phyloP scores from a whole-genome alignment of 2,888 invertebrate species.

The Pandemis heparana region DNA sequence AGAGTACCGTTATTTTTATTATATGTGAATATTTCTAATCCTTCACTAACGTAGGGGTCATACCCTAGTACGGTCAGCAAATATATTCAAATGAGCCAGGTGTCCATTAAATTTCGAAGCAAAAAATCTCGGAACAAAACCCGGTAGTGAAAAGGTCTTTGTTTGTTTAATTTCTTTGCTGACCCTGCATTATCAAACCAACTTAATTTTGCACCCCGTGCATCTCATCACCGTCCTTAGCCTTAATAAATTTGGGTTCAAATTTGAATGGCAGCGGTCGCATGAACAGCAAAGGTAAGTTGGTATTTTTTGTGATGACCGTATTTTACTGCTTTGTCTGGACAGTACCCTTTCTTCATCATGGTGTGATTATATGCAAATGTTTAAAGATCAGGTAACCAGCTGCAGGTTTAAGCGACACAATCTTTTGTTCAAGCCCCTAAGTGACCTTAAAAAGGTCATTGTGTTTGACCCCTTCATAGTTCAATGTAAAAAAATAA shows the following conservation, averaged over 20 bases:
- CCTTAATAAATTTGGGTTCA: neutral
- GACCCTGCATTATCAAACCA: constrained; percentile 56
- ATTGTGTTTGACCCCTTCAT: constrained; percentile 1
- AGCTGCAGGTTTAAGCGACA: constrained; percentile 58
- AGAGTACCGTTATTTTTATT: too few species aligned
- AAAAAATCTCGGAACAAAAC: constrained; percentile 57
- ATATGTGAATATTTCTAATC: constrained; percentile 16
- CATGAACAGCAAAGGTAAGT: neutral
- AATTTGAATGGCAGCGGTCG: neutral
- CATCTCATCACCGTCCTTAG: neutral
- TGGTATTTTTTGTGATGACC: constrained; percentile 26
- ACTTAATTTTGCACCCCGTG: neutral
- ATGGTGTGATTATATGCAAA: constrained; percentile 46
- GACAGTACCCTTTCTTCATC: constrained; percentile 12
- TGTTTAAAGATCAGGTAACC: constrained; percentile 64
- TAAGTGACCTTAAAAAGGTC: constrained; percentile 18
- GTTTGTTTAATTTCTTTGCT: constrained; percentile 58
- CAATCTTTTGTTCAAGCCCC: constrained; percentile 26
- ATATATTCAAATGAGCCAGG: constrained; percentile 67
- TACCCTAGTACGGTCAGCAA: constrained; percentile 52
- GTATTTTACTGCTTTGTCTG: constrained; percentile 25
- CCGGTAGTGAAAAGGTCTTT: constrained; percentile 46
- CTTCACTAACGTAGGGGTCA: constrained; percentile 16
- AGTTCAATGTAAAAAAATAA: neutral
- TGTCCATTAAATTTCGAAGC: constrained; percentile 57